Base-by-base conservation (phyloP, 2,797 vertebrate genomes). In the Nyctalus aviator region DNA sequence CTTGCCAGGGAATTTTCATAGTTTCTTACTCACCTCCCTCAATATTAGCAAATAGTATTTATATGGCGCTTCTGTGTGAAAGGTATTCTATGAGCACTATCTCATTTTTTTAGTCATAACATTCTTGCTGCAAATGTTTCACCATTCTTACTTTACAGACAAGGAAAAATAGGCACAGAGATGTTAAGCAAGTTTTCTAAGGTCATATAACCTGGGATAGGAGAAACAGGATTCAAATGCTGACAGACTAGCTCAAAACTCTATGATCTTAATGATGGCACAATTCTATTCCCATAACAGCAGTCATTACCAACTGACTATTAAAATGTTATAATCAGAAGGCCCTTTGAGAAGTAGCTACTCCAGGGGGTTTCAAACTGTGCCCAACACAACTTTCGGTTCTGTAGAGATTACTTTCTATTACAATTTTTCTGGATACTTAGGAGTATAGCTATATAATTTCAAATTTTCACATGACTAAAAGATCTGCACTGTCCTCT, bases 131-230 rank as follows among this genome's bases (percentile, higher is more conserved):
- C 23, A 84, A 30, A 18, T 76, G 1, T 18, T 76, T 73, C 50
- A 92, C 75, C 32, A 72, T 76, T 44, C 7, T 82, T 75, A 89
- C 5, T 35, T 64, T 46, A 76, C 5, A 59, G 13, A 15, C 37
- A 76, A 96, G 35, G 78, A 89, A 77, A 94, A 23, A 46, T 72
- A 93, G 75, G 12, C 37, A 88, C 35, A 91, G 20, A 72, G 32
- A 72, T 83, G n/a, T 44, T 35, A 88, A 84, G 4, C 30, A 35
- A 48, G 21, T 68, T 84, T 89, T 37, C 17, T 73, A 41, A 27
- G 32, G 13, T 68, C 21, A 11, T 35, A 8, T 55, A 78, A 44
- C 41, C 37, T 4, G 66, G 30, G 35, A 11, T 23, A 62, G 23
- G 8, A 37, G 13, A 76, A 62, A 21, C 1, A 71, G 17, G 20